Evolutionary conservation across 2,888 invertebrate species (phyloP).

Genomic region (Heliconius cydno): DNA sequence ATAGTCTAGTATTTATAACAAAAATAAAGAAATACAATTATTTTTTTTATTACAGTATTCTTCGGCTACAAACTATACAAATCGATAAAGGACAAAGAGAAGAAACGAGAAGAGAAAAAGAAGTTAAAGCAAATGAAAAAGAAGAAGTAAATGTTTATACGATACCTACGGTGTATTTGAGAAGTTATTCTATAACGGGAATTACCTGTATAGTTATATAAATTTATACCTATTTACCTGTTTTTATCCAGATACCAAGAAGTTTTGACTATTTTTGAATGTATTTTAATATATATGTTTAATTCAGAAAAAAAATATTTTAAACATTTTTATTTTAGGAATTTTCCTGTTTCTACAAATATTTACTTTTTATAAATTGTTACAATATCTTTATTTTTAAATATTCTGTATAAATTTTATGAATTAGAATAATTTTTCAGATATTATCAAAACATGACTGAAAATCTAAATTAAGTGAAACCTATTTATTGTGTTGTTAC

Average conservation of each 20-base stretch:
- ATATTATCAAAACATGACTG: conserved; percentile 33
- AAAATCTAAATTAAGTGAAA: conserved; percentile 33
- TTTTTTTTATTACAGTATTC: conserved; percentile 86
- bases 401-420: not conserved
- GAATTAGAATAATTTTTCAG: conserved; percentile 34
- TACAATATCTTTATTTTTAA: not conserved
- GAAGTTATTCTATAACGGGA: not conserved
- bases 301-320: not conserved
- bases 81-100: conserved; percentile 89
- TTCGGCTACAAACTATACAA: conserved; percentile 93
- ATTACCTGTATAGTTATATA: not conserved
- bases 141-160: conserved; percentile 82
- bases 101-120: conserved; percentile 90
- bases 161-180: conserved; percentile 16
- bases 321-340: not conserved
- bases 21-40: not conserved
- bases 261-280: not conserved
- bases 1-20: too few relatives aligned
- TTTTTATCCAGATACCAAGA: not conserved
- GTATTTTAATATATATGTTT: not conserved
- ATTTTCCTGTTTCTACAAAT: not conserved
- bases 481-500: conserved; percentile 29
- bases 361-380: not conserved
- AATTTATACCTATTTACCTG: not conserved
- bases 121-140: conserved; percentile 91